Conservation (phyloP, 1,140 invertebrate genomes). For the Pemphigus obesinymphae region DNA sequence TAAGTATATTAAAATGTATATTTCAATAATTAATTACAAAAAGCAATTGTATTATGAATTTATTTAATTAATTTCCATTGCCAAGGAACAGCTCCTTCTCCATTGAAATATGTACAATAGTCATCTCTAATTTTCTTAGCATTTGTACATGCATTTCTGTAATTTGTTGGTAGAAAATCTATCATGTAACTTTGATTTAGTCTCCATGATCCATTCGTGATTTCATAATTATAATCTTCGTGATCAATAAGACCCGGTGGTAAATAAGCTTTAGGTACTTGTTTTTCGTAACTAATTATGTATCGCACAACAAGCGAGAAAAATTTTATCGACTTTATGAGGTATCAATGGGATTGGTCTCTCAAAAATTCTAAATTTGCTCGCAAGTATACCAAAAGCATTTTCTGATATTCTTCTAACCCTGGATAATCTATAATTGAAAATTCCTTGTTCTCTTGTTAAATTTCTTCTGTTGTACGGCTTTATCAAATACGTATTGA, state of each 20-base stretch:
- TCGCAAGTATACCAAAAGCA: constrained; percentile 52
- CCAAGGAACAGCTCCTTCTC: constrained; percentile 43
- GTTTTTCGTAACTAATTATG: constrained; percentile 46
- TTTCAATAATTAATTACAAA: constrained; percentile 15
- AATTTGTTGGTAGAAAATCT: not conserved
- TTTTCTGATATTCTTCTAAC: constrained; percentile 51
- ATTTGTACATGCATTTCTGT: constrained; percentile 6
- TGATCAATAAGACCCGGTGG: not conserved
- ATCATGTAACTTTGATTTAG: not conserved
- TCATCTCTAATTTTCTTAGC: constrained; percentile 38
- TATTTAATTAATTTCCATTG: constrained; percentile 36
- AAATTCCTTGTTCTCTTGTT: constrained; percentile 48
- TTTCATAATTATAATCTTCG: constrained; percentile 40
- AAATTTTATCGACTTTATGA: constrained; percentile 48
- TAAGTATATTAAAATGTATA: constrained; percentile 7
- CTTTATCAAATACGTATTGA: constrained; percentile 39
- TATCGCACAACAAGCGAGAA: constrained; percentile 46
- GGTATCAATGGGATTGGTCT: constrained; percentile 46
- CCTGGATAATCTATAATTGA: constrained; percentile 49
- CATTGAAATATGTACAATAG: constrained; percentile 43
- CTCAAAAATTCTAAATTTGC: constrained; percentile 52
- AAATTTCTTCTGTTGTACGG: constrained; percentile 13
- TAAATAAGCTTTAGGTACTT: constrained; percentile 20
- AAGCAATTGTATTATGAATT: not conserved
- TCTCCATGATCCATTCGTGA: constrained; percentile 28